phyloP scores from a whole-genome alignment of 2,888 invertebrate genomes.

The Formica aserva region DNA sequence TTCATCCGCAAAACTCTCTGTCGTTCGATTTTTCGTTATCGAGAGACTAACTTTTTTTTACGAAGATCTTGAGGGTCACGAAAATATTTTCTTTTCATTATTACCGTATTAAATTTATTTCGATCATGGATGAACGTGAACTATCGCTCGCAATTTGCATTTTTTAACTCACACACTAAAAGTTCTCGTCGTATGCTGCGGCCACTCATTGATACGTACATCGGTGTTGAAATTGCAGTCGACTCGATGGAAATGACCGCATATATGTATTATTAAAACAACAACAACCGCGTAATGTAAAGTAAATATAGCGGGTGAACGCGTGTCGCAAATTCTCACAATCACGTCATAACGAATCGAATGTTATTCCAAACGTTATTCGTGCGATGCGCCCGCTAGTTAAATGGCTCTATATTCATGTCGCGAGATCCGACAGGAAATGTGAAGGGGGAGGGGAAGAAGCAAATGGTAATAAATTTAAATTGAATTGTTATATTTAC shows the following conservation, averaged over 20 bases:
- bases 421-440: constrained; percentile 25
- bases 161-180: constrained; percentile 26
- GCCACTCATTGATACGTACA: constrained; percentile 67
- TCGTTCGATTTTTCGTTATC: background rate
- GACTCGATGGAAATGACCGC: constrained; percentile 54
- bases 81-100: constrained; percentile 47
- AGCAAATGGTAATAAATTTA: constrained; percentile 73
- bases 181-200: constrained; percentile 14
- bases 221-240: constrained; percentile 56
- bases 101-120: constrained; percentile 33
- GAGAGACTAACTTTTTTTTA: background rate
- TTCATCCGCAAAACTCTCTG: background rate
- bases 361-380: constrained; percentile 68
- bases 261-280: constrained; percentile 63
- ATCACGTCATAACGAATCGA: constrained; percentile 77
- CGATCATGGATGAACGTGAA: constrained; percentile 26
- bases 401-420: constrained; percentile 73
- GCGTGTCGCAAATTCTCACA: constrained; percentile 73
- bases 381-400: constrained; percentile 57
- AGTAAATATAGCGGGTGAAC: constrained; percentile 70
- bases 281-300: constrained; percentile 72
- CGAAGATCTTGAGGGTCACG: background rate
- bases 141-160: background rate
- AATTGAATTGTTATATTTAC: constrained; percentile 72
- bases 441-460: background rate